These are phyloP conservation scores for Ctenopoma kingsleyae DNA, from an alignment of 2,797 vertebrate genomes.

Conservation along the genomic window DNA sequence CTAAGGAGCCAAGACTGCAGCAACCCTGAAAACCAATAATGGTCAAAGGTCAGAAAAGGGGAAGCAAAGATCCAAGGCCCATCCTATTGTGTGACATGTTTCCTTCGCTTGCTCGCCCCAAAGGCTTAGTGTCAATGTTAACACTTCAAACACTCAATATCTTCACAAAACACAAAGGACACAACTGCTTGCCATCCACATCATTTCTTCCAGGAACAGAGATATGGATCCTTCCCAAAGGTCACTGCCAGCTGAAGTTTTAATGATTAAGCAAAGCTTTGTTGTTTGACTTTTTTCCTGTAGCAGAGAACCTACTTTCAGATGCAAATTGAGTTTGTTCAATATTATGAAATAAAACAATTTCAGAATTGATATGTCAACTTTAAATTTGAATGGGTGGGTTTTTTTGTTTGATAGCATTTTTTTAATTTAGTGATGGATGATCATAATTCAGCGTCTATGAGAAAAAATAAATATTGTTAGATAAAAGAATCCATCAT, in stretches of 20 bases:
- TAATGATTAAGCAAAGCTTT: conserved; percentile 85
- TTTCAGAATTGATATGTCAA: conserved; percentile 74
- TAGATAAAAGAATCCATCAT: conserved; percentile 16
- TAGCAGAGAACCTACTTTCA: conserved; percentile 73
- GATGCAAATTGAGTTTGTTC: conserved; percentile 76
- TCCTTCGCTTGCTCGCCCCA: conserved; percentile 83
- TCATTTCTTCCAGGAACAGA: conserved; percentile 83
- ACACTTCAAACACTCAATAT: conserved; percentile 90
- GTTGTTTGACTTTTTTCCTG: conserved; percentile 83
- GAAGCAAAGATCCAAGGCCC: conserved; percentile 87
- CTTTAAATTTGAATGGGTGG: conserved; percentile 48
- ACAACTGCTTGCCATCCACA: conserved; percentile 85
- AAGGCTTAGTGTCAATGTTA: conserved; percentile 88
- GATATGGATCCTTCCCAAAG: conserved; percentile 88
- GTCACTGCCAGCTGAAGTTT: conserved; percentile 85
- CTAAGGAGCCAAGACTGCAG: conserved; percentile 72
- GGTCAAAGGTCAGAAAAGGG: conserved; percentile 84
- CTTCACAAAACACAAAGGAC: conserved; percentile 88
- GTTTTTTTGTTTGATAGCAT: conserved; percentile 28
- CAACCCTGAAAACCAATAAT: conserved; percentile 83
- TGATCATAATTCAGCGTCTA: conserved; percentile 60
- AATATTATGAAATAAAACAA: conserved; percentile 61
- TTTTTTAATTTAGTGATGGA: conserved; percentile 39
- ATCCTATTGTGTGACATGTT: conserved; percentile 87
- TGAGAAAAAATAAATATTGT: conserved; percentile 20